Conservation (phyloP, 2,113 vertebrate species). For the Dasyornis broadbenti region DNA sequence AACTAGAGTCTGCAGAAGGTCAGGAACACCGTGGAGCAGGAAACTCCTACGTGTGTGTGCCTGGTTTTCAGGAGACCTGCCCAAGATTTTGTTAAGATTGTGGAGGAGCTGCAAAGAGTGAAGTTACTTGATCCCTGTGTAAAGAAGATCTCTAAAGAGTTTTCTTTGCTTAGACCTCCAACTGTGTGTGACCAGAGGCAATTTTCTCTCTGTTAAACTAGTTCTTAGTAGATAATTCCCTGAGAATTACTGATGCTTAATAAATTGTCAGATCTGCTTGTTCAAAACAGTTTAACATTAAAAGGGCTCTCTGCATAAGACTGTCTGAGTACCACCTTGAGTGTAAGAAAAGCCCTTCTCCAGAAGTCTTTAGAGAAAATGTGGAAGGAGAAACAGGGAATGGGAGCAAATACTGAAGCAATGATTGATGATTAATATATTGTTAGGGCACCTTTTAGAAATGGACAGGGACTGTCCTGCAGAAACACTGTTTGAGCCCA, state of each 20-base stretch:
- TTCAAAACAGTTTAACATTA: background rate
- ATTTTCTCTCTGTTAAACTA: background rate
- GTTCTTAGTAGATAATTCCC: background rate
- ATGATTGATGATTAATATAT: background rate
- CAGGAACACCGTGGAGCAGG: background rate
- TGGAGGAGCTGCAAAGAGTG: background rate
- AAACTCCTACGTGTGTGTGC: background rate
- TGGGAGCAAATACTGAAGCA: background rate
- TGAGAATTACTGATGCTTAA: slow-evolving; percentile 2
- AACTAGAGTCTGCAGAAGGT: background rate
- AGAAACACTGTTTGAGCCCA: background rate
- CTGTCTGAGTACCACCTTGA: background rate
- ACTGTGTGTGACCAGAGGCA: background rate
- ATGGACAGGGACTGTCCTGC: background rate
- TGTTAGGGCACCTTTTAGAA: background rate
- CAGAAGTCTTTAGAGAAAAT: background rate
- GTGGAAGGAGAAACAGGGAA: background rate
- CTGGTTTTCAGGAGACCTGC: background rate
- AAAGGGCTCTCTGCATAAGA: background rate
- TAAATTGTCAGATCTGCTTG: background rate
- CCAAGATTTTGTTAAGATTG: background rate
- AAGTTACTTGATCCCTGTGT: background rate
- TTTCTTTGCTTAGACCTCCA: background rate
- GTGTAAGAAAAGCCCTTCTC: background rate
- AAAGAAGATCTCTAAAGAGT: background rate